These are phyloP conservation scores for Saguinus midas DNA, from an alignment of 2,113 vertebrate species.

Conservation along the genomic window DNA sequence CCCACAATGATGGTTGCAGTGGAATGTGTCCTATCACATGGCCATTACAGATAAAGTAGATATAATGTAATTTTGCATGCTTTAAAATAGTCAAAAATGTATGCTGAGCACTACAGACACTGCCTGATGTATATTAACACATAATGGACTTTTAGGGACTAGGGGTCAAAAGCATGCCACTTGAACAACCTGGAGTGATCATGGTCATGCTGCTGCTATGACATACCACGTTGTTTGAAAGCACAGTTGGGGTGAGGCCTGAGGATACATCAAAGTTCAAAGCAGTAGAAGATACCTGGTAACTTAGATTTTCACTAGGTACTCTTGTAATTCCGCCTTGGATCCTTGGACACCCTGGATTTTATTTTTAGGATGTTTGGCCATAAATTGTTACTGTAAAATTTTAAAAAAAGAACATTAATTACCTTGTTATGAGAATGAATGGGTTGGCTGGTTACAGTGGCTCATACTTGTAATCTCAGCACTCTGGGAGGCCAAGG, in stretches of 20 bases:
- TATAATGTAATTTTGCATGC: neutral
- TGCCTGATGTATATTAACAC: neutral
- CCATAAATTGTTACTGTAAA: neutral
- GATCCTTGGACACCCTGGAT: neutral
- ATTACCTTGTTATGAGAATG: neutral
- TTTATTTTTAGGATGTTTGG: neutral
- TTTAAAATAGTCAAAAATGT: neutral
- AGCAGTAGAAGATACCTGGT: neutral
- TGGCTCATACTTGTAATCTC: too few species aligned
- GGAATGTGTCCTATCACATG: neutral
- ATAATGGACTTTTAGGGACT: neutral
- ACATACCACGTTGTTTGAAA: neutral
- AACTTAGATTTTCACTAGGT: neutral
- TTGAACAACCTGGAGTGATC: neutral
- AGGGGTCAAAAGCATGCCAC: neutral
- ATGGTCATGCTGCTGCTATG: neutral
- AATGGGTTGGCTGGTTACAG: neutral
- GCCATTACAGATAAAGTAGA: neutral
- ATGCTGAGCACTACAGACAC: too few species aligned
- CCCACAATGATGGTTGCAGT: neutral
- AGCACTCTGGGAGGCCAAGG: too few species aligned
- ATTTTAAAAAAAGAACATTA: too few species aligned
- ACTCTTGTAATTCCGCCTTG: neutral
- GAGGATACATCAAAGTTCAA: neutral
- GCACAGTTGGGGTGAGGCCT: neutral